Percentiles rank a stretch among this genome's conserved stretches.
Evolutionary conservation across 1,140 invertebrate genomes (phyloP).

Genomic region (Leptestheria dahalacensis): DNA sequence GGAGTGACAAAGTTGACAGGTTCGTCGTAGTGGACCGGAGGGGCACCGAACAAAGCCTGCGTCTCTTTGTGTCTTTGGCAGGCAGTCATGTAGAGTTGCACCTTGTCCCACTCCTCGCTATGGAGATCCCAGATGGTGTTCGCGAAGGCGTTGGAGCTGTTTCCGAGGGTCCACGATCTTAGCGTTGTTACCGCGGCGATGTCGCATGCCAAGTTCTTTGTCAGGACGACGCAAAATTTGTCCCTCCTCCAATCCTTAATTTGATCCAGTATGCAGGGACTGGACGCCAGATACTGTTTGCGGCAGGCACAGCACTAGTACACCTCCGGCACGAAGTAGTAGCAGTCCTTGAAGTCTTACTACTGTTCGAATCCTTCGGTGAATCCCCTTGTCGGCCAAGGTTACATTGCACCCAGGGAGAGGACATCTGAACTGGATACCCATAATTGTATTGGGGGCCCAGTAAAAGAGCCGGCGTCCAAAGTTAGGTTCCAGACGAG

Average conservation of each 20-base stretch:
- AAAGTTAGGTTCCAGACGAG: background rate
- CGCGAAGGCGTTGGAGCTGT: background rate
- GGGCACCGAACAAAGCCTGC: background rate
- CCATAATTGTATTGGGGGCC: background rate
- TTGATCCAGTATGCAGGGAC: background rate
- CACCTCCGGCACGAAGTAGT: background rate
- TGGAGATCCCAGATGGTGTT: too few species aligned
- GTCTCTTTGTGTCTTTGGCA: background rate
- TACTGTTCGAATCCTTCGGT: background rate
- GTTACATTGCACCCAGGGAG: background rate
- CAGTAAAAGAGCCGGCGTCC: background rate
- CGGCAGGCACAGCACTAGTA: background rate
- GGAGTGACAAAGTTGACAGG: background rate
- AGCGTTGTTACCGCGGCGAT: background rate
- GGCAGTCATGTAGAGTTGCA: background rate
- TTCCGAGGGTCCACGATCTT: background rate
- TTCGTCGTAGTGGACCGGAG: background rate
- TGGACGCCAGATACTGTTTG: background rate
- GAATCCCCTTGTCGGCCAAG: background rate
- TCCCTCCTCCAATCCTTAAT: too few species aligned
- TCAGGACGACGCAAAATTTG: constrained; percentile 4
- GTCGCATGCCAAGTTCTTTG: constrained; percentile 4
- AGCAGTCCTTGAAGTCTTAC: background rate
- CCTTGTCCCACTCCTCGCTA: background rate
- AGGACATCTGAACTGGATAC: background rate